Conservation (phyloP, 1,140 invertebrate genomes). For the Paralvinella palmiformis region DNA sequence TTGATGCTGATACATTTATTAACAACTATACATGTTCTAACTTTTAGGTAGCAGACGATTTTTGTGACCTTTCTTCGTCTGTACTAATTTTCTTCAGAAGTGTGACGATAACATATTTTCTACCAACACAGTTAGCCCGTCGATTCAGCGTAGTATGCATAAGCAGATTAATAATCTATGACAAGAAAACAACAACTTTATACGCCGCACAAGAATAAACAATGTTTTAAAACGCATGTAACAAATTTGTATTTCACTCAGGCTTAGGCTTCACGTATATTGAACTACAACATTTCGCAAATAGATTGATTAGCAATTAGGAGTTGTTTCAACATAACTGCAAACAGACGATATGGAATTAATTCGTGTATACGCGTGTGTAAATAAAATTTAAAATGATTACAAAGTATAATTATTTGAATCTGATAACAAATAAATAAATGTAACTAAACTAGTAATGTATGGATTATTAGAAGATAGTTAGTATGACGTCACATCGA, state of each 20-base stretch:
- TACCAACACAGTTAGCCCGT: too few species aligned
- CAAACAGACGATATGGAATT: background rate
- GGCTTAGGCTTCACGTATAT: background rate
- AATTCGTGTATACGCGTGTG: background rate
- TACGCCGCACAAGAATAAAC: too few species aligned
- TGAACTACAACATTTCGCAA: background rate
- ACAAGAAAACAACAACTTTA: too few species aligned
- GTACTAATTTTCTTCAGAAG: too few species aligned
- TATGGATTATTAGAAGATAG: background rate
- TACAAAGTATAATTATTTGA: background rate
- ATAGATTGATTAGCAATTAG: background rate
- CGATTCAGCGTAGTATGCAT: too few species aligned
- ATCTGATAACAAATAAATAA: background rate
- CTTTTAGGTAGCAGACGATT: too few species aligned
- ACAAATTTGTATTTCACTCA: background rate
- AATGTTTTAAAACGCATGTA: background rate
- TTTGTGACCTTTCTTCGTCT: too few species aligned
- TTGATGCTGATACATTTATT: too few species aligned
- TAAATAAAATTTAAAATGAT: background rate
- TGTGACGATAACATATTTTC: too few species aligned
- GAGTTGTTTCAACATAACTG: background rate
- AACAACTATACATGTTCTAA: too few species aligned
- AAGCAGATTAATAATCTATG: too few species aligned
- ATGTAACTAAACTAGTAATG: background rate
- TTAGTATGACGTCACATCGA: background rate